A percentile compares a stretch with the other conserved stretches of the same genome.
Evolutionary conservation across 2,888 invertebrate genomes (phyloP).

Genomic region (Erebia aethiops): DNA sequence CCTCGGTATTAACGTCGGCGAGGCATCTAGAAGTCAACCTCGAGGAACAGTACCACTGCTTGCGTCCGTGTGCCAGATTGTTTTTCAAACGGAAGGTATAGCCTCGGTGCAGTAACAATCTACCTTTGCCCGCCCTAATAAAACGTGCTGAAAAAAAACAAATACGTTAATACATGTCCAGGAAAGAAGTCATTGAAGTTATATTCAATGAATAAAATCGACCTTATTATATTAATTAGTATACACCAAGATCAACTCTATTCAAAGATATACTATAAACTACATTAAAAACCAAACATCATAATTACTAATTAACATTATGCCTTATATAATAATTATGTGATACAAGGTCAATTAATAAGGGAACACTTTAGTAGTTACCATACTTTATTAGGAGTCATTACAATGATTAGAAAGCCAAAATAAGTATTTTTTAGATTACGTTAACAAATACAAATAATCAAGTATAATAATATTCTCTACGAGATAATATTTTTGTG

Average conservation of each 20-base stretch:
- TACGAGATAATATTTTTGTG: slow-evolving; percentile 37
- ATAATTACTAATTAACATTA: slow-evolving; percentile 18
- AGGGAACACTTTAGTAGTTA: slow-evolving; percentile 7
- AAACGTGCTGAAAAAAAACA: slow-evolving; percentile 67
- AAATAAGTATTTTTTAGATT: neutral
- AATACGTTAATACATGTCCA: slow-evolving; percentile 32
- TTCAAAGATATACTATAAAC: slow-evolving; percentile 22
- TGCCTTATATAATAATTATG: neutral
- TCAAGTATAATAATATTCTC: slow-evolving; percentile 37
- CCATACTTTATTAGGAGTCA: slow-evolving; percentile 29
- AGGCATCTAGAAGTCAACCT: slow-evolving; percentile 76
- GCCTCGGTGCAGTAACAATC: slow-evolving; percentile 73
- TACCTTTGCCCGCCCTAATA: slow-evolving; percentile 77
- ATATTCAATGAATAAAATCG: slow-evolving; percentile 31
- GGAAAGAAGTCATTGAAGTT: neutral
- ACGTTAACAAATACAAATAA: slow-evolving; percentile 23
- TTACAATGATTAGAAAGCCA: slow-evolving; percentile 16
- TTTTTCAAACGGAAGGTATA: slow-evolving; percentile 80
- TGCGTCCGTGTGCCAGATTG: slow-evolving; percentile 77
- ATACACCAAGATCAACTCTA: slow-evolving; percentile 23
- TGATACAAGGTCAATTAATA: slow-evolving; percentile 21
- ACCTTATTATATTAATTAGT: slow-evolving; percentile 20
- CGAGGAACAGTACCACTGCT: slow-evolving; percentile 80
- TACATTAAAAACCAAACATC: slow-evolving; percentile 16
- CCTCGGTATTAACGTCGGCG: slow-evolving; percentile 78